Percentiles rank a stretch among this genome's conserved stretches.
Conservation (phyloP, 1,140 invertebrate species). For the Anastrepha obliqua region DNA sequence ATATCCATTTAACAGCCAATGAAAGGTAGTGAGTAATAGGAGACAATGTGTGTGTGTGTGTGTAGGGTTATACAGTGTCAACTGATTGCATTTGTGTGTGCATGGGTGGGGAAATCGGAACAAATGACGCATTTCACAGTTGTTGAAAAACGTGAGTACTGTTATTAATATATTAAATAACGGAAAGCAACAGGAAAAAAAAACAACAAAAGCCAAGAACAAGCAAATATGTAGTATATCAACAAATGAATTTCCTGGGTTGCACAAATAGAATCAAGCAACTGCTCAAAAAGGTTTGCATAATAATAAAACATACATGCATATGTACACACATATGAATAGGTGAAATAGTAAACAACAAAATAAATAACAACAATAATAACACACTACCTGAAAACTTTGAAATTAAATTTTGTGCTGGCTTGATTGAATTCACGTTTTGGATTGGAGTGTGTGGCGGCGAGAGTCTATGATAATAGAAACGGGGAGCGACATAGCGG, state of each 20-base stretch:
- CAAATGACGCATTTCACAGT: constrained; percentile 15
- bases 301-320: not conserved
- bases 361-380: not conserved
- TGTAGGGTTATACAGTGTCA: not conserved
- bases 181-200: not conserved
- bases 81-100: not conserved
- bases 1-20: too few relatives aligned
- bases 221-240: not conserved
- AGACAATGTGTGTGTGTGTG: too few relatives aligned
- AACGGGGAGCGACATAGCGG: not conserved
- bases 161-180: constrained; percentile 33
- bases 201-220: not conserved
- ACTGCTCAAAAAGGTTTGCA: not conserved
- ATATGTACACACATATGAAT: not conserved
- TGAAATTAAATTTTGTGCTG: constrained; percentile 17
- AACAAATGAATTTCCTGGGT: constrained; percentile 34
- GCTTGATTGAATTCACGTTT: constrained; percentile 43
- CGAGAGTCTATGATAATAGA: not conserved
- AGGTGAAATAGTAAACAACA: not conserved
- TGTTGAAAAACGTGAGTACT: not conserved
- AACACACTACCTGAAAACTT: constrained; percentile 23
- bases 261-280: not conserved
- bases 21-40: too few relatives aligned
- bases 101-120: not conserved
- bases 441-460: not conserved